Conservation (phyloP, 2,113 vertebrate species). For the Sporophila hypoxantha region DNA sequence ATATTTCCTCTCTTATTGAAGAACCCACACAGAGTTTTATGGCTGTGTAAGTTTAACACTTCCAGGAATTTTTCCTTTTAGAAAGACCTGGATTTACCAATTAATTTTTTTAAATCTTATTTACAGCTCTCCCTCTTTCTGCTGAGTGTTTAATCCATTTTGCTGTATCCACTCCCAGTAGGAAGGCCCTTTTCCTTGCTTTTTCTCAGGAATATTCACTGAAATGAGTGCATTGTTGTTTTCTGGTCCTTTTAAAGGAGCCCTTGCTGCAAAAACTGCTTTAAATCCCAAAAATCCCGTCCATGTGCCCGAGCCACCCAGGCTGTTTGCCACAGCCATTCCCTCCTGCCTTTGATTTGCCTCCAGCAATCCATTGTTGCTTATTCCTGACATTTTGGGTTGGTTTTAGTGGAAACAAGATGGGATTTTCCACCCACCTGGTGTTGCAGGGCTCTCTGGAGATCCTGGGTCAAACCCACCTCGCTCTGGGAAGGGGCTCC, state of each 20-base stretch:
- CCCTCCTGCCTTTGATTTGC: not conserved
- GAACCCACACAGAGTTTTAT: not conserved
- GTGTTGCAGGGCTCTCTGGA: rapidly evolving
- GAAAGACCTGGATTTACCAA: not conserved
- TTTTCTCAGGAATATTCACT: not conserved
- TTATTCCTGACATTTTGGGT: not conserved
- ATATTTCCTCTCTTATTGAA: not conserved
- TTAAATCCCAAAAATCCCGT: not conserved
- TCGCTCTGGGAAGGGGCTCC: rapidly evolving
- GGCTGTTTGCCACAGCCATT: not conserved
- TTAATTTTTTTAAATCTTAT: not conserved
- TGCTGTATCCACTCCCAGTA: not conserved
- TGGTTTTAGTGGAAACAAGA: not conserved
- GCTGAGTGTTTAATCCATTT: not conserved
- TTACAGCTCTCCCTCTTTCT: not conserved
- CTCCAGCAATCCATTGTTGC: not conserved
- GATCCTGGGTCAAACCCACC: rapidly evolving
- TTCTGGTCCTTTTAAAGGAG: not conserved
- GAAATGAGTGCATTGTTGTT: not conserved
- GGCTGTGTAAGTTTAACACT: not conserved
- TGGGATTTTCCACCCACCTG: not conserved
- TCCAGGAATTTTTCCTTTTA: not conserved
- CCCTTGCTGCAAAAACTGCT: not conserved
- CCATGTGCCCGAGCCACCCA: rapidly evolving
- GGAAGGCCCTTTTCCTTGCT: not conserved